These are phyloP conservation scores for Crambe crambe DNA, from an alignment of 37 sponge, comb jelly and placozoan genomes.

Conservation along the genomic window DNA sequence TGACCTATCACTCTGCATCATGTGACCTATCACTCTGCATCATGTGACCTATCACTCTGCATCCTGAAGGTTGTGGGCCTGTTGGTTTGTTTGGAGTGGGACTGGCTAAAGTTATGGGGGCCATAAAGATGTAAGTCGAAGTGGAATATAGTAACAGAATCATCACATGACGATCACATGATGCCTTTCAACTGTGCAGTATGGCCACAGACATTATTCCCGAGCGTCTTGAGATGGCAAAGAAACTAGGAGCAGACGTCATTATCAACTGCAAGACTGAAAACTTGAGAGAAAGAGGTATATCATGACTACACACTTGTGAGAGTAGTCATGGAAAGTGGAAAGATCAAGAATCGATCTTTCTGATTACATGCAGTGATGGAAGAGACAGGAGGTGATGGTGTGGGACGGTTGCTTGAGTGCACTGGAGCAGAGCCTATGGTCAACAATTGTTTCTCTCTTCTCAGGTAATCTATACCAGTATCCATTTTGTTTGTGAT, in stretches of 20 bases:
- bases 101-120: constrained; percentile 55
- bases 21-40: background rate
- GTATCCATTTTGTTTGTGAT: background rate
- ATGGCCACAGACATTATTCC: constrained; percentile 74
- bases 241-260: constrained; percentile 77
- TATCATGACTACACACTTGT: background rate
- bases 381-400: constrained; percentile 78
- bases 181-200: constrained; percentile 24
- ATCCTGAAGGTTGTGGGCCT: constrained; percentile 82
- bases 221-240: constrained; percentile 66
- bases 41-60: no score
- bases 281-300: constrained; percentile 66
- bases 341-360: background rate
- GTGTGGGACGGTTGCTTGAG: constrained; percentile 84
- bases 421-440: constrained; percentile 72
- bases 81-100: constrained; percentile 81
- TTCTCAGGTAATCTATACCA: constrained; percentile 63
- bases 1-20: background rate
- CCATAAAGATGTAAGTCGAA: background rate
- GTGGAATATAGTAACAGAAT: background rate
- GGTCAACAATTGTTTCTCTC: constrained; percentile 72
- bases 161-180: no score
- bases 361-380: constrained; percentile 47
- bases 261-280: constrained; percentile 71
- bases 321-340: background rate